Percentiles rank a stretch among this genome's conserved stretches.
These are phyloP conservation scores for Agrochola litura DNA, from an alignment of 2,888 invertebrate species.

Conservation along the genomic window DNA sequence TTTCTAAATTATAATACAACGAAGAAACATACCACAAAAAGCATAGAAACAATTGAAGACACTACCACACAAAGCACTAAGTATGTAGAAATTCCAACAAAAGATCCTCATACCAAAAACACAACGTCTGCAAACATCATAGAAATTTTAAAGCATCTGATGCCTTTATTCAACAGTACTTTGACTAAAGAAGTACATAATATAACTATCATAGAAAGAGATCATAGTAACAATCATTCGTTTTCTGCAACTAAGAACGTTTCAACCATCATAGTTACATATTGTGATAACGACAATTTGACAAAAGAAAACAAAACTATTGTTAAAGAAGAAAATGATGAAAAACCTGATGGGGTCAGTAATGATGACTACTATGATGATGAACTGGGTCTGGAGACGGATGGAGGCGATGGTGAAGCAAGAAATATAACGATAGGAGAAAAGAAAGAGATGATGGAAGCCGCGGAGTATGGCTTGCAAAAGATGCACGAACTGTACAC, in stretches of 20 bases:
- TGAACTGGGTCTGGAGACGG: slow-evolving; percentile 60
- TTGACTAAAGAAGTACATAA: slow-evolving; percentile 85
- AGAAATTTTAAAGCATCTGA: slow-evolving; percentile 85
- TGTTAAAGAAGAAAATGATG: slow-evolving; percentile 59
- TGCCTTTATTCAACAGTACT: slow-evolving; percentile 86
- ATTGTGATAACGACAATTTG: slow-evolving; percentile 83
- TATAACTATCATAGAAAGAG: slow-evolving; percentile 85
- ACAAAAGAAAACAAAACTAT: slow-evolving; percentile 72
- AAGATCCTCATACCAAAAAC: slow-evolving; percentile 82
- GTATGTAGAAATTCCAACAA: slow-evolving; percentile 84
- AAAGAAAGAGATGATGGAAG: slow-evolving; percentile 91
- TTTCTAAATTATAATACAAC: slow-evolving; percentile 26
- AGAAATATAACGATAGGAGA: slow-evolving; percentile 75
- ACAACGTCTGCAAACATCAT: slow-evolving; percentile 83
- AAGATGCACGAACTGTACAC: slow-evolving; percentile 92
- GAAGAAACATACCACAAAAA: slow-evolving; percentile 59
- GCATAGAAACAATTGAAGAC: slow-evolving; percentile 51
- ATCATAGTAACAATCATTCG: slow-evolving; percentile 82
- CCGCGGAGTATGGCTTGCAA: slow-evolving; percentile 92
- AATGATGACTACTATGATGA: slow-evolving; percentile 69
- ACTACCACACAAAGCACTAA: slow-evolving; percentile 74
- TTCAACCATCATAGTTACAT: slow-evolving; percentile 86
- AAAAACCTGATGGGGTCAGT: slow-evolving; percentile 55
- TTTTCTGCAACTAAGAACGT: slow-evolving; percentile 83
- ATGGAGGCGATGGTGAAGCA: slow-evolving; percentile 64